Conservation (phyloP, 2,888 invertebrate genomes). For the Leptopterna dolabrata region DNA sequence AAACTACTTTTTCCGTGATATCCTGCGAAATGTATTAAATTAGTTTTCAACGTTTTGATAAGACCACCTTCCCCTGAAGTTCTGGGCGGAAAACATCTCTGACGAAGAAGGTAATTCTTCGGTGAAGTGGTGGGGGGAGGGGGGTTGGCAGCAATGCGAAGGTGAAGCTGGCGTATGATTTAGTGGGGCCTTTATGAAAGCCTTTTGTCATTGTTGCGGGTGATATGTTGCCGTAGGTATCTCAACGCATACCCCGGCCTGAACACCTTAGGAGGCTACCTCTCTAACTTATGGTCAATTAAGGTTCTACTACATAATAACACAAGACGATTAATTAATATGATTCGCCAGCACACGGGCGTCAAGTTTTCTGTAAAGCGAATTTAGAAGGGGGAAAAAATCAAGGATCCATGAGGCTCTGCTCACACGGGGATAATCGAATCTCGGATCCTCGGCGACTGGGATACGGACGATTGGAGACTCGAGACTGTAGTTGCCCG, state of each 20-base stretch:
- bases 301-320: no score
- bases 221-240: conserved; percentile 34
- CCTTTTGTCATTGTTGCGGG: conserved; percentile 37
- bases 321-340: no score
- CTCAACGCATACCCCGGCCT: not conserved
- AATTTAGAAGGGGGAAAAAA: no score
- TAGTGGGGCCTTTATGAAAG: conserved; percentile 47
- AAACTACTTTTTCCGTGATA: not conserved
- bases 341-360: no score
- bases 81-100: not conserved
- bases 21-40: not conserved
- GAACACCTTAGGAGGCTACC: not conserved
- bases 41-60: conserved; percentile 4
- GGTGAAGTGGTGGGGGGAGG: not conserved
- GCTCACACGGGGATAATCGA: no score
- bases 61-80: not conserved
- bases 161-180: conserved; percentile 32
- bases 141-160: not conserved
- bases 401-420: no score
- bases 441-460: no score
- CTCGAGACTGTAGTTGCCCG: no score
- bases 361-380: no score
- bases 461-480: no score
- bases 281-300: not conserved
- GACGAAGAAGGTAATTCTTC: not conserved